phyloP scores from a whole-genome alignment of 2,797 vertebrate species.

The Darevskia nairensis region DNA sequence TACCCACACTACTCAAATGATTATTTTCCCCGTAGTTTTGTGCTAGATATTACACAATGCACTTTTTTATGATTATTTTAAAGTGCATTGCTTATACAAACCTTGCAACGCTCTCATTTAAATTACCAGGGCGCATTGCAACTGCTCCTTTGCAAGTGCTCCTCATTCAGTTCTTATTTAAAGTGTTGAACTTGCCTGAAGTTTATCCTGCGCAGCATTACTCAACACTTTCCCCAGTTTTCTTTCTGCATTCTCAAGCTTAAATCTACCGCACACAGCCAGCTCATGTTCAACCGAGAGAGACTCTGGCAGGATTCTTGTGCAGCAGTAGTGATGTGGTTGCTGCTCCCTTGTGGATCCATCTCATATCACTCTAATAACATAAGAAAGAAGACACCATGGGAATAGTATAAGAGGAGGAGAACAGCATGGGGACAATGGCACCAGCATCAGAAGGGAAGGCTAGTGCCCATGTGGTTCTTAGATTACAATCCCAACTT shows the following conservation, averaged over 20 bases:
- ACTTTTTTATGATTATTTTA: slow-evolving; percentile 40
- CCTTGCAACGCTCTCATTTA: slow-evolving; percentile 85
- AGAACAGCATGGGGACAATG: neutral
- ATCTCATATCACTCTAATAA: neutral
- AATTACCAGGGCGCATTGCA: slow-evolving; percentile 80
- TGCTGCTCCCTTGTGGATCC: neutral
- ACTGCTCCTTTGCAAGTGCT: slow-evolving; percentile 75
- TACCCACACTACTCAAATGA: slow-evolving; percentile 68
- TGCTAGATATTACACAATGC: slow-evolving; percentile 83
- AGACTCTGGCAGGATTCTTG: neutral
- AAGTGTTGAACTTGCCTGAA: slow-evolving; percentile 61
- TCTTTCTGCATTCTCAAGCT: slow-evolving; percentile 9
- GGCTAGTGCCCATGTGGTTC: neutral
- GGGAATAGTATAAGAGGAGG: neutral
- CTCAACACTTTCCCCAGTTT: neutral
- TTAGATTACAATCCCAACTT: neutral
- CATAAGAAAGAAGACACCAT: neutral
- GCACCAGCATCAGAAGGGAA: neutral
- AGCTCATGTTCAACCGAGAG: neutral
- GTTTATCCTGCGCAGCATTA: slow-evolving; percentile 52
- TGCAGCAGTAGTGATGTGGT: neutral
- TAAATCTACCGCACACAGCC: neutral
- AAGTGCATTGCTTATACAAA: slow-evolving; percentile 81
- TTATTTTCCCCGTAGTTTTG: slow-evolving; percentile 80
- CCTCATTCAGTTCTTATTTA: slow-evolving; percentile 66